These are phyloP conservation scores for Brachyistius frenatus DNA, from an alignment of 2,113 vertebrate species.

Conservation along the genomic window DNA sequence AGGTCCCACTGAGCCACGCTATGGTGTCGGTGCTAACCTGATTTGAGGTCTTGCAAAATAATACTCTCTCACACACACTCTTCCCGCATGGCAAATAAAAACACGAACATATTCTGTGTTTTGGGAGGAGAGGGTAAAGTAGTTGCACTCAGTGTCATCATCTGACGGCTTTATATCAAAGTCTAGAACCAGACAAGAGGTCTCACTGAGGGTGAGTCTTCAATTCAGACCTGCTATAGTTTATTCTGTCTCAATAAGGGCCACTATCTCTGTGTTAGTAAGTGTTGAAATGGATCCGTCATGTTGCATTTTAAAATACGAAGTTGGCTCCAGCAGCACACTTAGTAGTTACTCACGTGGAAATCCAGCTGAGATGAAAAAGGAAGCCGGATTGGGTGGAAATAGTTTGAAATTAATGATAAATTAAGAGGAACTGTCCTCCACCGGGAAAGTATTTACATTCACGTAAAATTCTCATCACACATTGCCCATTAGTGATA, in stretches of 20 bases:
- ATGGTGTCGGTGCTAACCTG: constrained; percentile 37
- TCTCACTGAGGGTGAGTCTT: constrained; percentile 48
- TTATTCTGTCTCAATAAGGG: constrained; percentile 34
- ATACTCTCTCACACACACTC: constrained; percentile 2
- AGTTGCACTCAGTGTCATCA: constrained; percentile 77
- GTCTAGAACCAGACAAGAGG: constrained; percentile 59
- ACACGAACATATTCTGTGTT: constrained; percentile 19
- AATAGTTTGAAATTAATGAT: constrained; percentile 34
- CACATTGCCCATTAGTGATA: constrained; percentile 55
- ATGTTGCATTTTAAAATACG: constrained; percentile 30
- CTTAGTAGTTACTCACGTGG: not conserved
- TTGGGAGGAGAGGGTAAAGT: constrained; percentile 37
- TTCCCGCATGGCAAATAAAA: constrained; percentile 17
- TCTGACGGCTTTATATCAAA: constrained; percentile 73
- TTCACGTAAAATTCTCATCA: constrained; percentile 41
- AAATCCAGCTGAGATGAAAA: constrained; percentile 13
- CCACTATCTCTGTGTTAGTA: constrained; percentile 13
- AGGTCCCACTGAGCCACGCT: constrained; percentile 34
- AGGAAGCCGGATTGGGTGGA: not conserved
- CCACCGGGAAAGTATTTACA: constrained; percentile 27
- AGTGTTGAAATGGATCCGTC: constrained; percentile 26
- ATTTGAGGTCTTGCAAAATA: constrained; percentile 40
- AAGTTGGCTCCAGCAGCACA: constrained; percentile 1
- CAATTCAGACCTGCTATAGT: constrained; percentile 32
- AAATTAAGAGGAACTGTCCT: not conserved